These are phyloP conservation scores for Danio tinwini DNA, from an alignment of 2,797 vertebrate genomes.

Conservation along the genomic window DNA sequence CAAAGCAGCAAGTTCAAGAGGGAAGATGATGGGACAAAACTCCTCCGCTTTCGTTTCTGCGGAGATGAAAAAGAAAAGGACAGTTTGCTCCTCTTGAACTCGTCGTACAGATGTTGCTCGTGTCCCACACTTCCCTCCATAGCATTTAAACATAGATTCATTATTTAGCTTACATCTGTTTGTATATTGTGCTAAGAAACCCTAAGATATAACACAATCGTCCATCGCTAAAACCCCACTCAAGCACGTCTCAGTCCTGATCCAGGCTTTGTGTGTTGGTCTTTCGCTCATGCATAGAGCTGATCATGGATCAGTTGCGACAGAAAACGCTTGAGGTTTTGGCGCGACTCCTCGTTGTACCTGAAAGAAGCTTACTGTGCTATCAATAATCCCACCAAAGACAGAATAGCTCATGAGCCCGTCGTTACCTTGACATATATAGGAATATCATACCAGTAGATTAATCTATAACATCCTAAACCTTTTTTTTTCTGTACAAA, in stretches of 20 bases:
- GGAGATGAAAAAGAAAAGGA: constrained; percentile 6
- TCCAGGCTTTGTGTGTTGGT: constrained; percentile 1
- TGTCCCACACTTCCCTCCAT: constrained; percentile 49
- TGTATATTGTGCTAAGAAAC: constrained; percentile 64
- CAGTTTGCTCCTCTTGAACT: constrained; percentile 36
- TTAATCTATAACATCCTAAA: constrained; percentile 55
- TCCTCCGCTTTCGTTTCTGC: constrained; percentile 48
- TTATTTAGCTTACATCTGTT: constrained; percentile 61
- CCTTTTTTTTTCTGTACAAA: constrained; percentile 52
- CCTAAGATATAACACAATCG: constrained; percentile 55
- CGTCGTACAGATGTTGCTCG: constrained; percentile 19
- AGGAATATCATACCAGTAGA: constrained; percentile 52
- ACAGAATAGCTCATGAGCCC: constrained; percentile 50
- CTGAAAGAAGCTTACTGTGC: constrained; percentile 64
- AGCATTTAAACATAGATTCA: constrained; percentile 59
- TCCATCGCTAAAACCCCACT: constrained; percentile 8
- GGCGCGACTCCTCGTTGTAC: constrained; percentile 44
- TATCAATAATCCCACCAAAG: constrained; percentile 53
- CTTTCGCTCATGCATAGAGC: neutral
- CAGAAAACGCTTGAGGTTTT: constrained; percentile 17
- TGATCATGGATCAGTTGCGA: constrained; percentile 12
- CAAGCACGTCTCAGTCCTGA: neutral
- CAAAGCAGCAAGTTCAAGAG: constrained; percentile 67
- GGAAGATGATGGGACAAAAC: constrained; percentile 58
- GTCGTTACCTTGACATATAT: constrained; percentile 46